Conservation (phyloP, 1,140 invertebrate species). For the Antheraea mylitta region DNA sequence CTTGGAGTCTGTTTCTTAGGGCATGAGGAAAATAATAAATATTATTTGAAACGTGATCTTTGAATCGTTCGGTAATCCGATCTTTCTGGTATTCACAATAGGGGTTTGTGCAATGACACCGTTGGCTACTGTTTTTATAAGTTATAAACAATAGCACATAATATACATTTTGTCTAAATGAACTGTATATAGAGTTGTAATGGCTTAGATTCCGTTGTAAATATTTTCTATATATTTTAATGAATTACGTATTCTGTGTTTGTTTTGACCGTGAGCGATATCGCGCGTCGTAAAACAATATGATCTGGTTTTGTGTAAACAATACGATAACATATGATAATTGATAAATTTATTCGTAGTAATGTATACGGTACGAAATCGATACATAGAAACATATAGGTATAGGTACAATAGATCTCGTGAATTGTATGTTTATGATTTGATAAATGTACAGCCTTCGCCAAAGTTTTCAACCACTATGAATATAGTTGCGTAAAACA, state of each 20-base stretch:
- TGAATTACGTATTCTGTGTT: background rate
- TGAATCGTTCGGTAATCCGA: background rate
- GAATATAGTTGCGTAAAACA: too few relatives aligned
- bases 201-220: background rate
- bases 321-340: background rate
- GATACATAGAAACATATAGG: too few relatives aligned
- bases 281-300: background rate
- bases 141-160: background rate
- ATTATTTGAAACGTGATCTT: background rate
- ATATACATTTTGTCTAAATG: background rate
- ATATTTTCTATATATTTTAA: background rate
- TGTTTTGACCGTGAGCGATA: background rate
- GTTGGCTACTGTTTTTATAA: background rate
- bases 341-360: background rate
- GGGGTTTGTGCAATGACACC: background rate
- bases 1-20: background rate
- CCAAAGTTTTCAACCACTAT: too few relatives aligned
- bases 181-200: too few relatives aligned
- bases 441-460: too few relatives aligned
- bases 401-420: too few relatives aligned
- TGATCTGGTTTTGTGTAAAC: background rate
- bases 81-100: background rate
- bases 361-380: background rate
- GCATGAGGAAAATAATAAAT: background rate
- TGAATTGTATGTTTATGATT: too few relatives aligned